phyloP scores from a whole-genome alignment of 23 tunicate species.

The Styela plicata region DNA sequence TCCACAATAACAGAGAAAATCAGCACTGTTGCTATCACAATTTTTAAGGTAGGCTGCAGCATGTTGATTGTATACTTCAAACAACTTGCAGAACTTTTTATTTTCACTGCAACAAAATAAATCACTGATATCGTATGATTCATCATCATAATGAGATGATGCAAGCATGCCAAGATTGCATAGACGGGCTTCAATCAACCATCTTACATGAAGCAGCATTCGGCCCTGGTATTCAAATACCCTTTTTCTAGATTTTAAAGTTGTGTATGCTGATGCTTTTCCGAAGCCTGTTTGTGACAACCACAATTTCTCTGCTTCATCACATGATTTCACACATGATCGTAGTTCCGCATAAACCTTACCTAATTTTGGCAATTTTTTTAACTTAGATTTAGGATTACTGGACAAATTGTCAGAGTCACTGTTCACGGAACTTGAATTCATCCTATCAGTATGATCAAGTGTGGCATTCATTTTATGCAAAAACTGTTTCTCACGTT shows the following conservation, averaged over 20 bases:
- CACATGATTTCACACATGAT: conserved; percentile 62
- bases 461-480: not conserved
- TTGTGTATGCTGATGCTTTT: not conserved
- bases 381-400: not conserved
- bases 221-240: conserved; percentile 24
- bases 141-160: conserved; percentile 15
- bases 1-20: not conserved
- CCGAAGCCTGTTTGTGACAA: not conserved
- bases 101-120: conserved; percentile 37
- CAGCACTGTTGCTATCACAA: not conserved
- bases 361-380: conserved; percentile 55
- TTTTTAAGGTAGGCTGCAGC: not conserved
- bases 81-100: conserved; percentile 79
- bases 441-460: not conserved
- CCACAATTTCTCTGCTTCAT: conserved; percentile 48
- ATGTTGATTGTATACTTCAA: conserved; percentile 63
- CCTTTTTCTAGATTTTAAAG: not conserved
- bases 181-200: conserved; percentile 45
- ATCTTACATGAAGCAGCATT: conserved; percentile 35
- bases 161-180: conserved; percentile 35
- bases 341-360: conserved; percentile 83
- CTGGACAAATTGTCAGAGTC: not conserved
- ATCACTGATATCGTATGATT: conserved; percentile 34
- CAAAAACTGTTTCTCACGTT: conserved; percentile 5
- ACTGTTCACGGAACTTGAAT: not conserved